phyloP scores from a whole-genome alignment of 1,140 invertebrate species.

The Papilio glaucus region DNA sequence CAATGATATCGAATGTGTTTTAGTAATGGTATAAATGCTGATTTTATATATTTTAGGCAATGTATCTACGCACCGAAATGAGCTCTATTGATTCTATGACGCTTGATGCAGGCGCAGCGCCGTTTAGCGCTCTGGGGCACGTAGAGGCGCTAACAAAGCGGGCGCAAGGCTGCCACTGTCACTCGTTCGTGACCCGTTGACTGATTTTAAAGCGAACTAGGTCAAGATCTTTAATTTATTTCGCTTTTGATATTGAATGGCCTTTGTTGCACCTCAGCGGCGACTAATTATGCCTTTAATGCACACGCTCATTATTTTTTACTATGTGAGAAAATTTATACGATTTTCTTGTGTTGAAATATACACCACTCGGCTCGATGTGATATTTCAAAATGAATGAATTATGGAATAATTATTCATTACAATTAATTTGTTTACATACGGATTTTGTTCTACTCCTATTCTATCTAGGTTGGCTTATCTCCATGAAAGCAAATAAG shows the following conservation, averaged over 20 bases:
- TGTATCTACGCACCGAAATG: neutral
- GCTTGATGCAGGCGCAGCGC: slow-evolving; percentile 11
- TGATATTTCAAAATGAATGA: neutral
- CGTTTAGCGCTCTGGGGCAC: slow-evolving; percentile 61
- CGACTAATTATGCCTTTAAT: slow-evolving; percentile 30
- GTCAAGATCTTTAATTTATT: slow-evolving; percentile 81
- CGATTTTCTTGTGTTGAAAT: slow-evolving; percentile 22
- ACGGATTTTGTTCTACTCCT: neutral
- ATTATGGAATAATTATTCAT: neutral
- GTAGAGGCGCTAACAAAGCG: slow-evolving; percentile 60
- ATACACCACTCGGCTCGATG: neutral
- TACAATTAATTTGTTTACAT: neutral
- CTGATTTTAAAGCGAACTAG: slow-evolving; percentile 77
- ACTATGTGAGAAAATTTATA: slow-evolving; percentile 35
- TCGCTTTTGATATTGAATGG: slow-evolving; percentile 69
- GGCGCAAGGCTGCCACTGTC: slow-evolving; percentile 76
- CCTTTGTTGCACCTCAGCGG: slow-evolving; percentile 48
- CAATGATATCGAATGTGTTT: neutral
- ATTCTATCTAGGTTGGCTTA: neutral
- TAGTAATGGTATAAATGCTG: neutral
- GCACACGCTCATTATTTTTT: slow-evolving; percentile 36
- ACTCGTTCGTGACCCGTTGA: slow-evolving; percentile 79
- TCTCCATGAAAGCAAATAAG: slow-evolving; percentile 15
- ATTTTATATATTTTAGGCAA: neutral
- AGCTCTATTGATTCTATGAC: neutral